phyloP scores from a whole-genome alignment of 2,113 vertebrate genomes.

The Parus major region DNA sequence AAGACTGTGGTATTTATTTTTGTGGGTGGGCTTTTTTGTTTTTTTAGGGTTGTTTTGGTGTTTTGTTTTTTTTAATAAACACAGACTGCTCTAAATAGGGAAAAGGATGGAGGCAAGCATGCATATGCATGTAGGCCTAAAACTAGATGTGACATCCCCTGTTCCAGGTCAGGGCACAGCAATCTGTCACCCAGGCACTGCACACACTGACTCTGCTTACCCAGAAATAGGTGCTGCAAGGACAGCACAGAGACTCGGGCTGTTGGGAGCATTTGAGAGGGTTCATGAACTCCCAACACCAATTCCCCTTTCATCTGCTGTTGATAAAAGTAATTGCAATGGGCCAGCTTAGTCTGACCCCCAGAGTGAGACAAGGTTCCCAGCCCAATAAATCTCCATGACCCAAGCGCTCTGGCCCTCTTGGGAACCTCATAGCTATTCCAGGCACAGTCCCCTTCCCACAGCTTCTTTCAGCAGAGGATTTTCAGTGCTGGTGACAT shows the following conservation, averaged over 20 bases:
- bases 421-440: not conserved
- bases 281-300: not conserved
- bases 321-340: not conserved
- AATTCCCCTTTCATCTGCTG: not conserved
- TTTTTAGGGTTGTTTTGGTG: not conserved
- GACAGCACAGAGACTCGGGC: not conserved
- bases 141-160: not conserved
- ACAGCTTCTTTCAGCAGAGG: not conserved
- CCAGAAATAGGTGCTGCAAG: not conserved
- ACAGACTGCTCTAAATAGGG: not conserved
- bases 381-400: not conserved
- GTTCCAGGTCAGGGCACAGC: not conserved
- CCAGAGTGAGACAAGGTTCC: not conserved
- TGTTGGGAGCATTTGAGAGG: not conserved
- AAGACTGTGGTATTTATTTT: not conserved
- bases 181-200: not conserved
- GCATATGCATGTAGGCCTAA: not conserved
- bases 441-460: not conserved
- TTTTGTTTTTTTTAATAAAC: not conserved
- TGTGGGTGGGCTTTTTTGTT: fast-evolving
- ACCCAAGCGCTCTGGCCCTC: not conserved
- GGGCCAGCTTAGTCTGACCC: not conserved
- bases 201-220: not conserved
- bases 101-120: not conserved
- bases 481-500: not conserved